Percentiles rank a stretch among this genome's conserved stretches.
phyloP scores from a whole-genome alignment of 2,113 vertebrate genomes.

The Pantherophis guttatus region DNA sequence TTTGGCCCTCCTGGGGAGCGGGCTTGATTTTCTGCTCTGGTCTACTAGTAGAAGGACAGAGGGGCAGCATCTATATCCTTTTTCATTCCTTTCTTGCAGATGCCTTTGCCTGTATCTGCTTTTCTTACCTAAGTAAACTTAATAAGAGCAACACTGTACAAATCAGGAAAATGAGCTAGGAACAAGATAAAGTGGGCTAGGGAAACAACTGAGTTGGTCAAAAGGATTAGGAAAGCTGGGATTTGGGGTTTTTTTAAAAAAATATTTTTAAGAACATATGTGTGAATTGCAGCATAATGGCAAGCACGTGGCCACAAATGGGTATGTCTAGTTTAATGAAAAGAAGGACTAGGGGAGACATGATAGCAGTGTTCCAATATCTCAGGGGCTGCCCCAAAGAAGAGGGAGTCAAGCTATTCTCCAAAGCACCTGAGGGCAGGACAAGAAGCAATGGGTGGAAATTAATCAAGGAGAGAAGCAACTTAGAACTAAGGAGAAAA shows the following conservation, averaged over 20 bases:
- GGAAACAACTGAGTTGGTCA: not conserved
- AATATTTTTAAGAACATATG: not conserved
- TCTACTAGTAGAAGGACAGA: not conserved
- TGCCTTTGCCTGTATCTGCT: not conserved
- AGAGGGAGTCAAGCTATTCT: too few relatives aligned
- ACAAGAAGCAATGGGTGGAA: too few relatives aligned
- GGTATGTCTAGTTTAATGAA: too few relatives aligned
- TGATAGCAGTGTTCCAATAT: too few relatives aligned
- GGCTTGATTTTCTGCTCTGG: not conserved
- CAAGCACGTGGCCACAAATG: not conserved
- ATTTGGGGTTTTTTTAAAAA: not conserved
- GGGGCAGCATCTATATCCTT: not conserved
- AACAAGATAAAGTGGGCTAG: not conserved
- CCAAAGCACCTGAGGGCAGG: too few relatives aligned
- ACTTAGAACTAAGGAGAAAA: too few relatives aligned
- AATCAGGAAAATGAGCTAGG: not conserved
- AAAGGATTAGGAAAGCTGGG: not conserved
- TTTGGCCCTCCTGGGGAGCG: not conserved
- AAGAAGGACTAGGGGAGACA: too few relatives aligned
- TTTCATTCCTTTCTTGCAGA: not conserved
- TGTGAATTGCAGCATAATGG: not conserved
- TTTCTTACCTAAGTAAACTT: not conserved
- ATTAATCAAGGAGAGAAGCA: too few relatives aligned
- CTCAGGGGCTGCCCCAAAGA: too few relatives aligned
- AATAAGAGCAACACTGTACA: not conserved